A percentile compares a stretch with the other conserved stretches of the same genome.
phyloP scores from a whole-genome alignment of 2,797 vertebrate species.

The Acipenser transmontanus region DNA sequence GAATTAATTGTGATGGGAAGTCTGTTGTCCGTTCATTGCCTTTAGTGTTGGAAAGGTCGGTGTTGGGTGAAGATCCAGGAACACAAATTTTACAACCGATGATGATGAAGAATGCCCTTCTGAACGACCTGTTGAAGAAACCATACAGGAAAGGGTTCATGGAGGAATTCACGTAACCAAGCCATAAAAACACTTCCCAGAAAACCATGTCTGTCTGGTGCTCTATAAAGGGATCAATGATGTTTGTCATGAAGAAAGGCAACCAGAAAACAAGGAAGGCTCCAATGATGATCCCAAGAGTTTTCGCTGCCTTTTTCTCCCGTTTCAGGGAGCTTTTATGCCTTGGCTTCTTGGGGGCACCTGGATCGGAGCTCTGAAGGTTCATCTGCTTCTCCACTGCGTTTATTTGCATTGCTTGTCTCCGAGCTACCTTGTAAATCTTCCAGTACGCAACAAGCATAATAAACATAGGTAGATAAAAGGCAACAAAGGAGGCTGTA shows the following conservation, averaged over 20 bases:
- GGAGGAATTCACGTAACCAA: slow-evolving; percentile 71
- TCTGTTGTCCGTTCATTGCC: slow-evolving; percentile 34
- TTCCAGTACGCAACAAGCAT: slow-evolving; percentile 71
- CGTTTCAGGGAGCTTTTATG: slow-evolving; percentile 56
- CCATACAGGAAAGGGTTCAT: slow-evolving; percentile 69
- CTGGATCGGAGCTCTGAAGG: slow-evolving; percentile 38
- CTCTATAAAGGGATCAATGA: slow-evolving; percentile 65
- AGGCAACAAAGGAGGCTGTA: slow-evolving; percentile 62
- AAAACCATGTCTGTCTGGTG: slow-evolving; percentile 53
- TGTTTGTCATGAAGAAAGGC: slow-evolving; percentile 69
- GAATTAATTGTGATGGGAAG: no score
- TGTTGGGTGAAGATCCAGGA: slow-evolving; percentile 46
- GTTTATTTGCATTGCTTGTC: slow-evolving; percentile 65
- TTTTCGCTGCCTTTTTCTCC: slow-evolving; percentile 68
- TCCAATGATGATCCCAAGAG: slow-evolving; percentile 70
- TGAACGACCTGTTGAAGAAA: slow-evolving; percentile 67
- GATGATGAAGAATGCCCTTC: slow-evolving; percentile 65
- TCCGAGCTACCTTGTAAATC: slow-evolving; percentile 66
- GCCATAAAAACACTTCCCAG: slow-evolving; percentile 68
- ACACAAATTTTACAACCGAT: slow-evolving; percentile 62
- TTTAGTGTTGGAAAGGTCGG: slow-evolving; percentile 59
- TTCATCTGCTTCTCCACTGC: slow-evolving; percentile 67
- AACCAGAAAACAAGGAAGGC: slow-evolving; percentile 69
- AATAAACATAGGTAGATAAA: slow-evolving; percentile 63
- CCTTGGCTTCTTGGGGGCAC: slow-evolving; percentile 57